phyloP scores from a whole-genome alignment of 2,113 vertebrate species.

The Labeo rohita region DNA sequence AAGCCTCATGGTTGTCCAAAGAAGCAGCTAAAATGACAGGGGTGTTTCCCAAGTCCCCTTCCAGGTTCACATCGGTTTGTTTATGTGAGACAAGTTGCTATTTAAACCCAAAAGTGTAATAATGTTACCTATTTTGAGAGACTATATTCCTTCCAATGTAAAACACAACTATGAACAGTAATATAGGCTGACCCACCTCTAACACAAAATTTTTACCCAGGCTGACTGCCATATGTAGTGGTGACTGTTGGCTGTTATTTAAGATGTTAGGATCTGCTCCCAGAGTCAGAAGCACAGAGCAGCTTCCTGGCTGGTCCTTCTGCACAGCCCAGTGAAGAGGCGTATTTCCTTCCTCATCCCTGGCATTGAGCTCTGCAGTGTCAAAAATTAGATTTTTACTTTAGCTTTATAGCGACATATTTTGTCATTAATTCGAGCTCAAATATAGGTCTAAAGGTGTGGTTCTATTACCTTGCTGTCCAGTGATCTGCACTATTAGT shows the following conservation, averaged over 20 bases:
- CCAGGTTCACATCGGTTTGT: conserved; percentile 78
- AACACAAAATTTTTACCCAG: conserved; percentile 73
- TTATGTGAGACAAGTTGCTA: conserved; percentile 78
- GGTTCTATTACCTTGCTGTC: conserved; percentile 74
- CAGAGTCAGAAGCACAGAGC: conserved; percentile 78
- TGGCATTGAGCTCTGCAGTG: conserved; percentile 74
- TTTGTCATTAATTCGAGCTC: background rate
- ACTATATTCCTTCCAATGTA: background rate
- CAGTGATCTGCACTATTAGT: conserved; percentile 74
- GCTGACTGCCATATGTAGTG: conserved; percentile 81
- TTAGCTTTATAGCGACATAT: background rate
- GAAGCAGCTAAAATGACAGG: conserved; percentile 78
- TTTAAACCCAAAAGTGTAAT: background rate
- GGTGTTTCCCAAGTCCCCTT: conserved; percentile 85
- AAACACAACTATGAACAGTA: background rate
- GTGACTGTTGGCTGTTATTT: conserved; percentile 76
- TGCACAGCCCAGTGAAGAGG: conserved; percentile 81
- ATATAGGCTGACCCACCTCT: conserved; percentile 69
- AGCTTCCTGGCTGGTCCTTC: conserved; percentile 77
- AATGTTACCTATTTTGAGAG: background rate
- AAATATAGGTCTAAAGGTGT: too few species aligned
- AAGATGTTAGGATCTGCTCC: conserved; percentile 84
- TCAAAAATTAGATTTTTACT: background rate
- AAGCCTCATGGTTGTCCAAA: conserved; percentile 81
- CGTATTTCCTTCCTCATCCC: conserved; percentile 80